phyloP scores from a whole-genome alignment of 2,113 vertebrate species.

The Mormyrus lacerda region DNA sequence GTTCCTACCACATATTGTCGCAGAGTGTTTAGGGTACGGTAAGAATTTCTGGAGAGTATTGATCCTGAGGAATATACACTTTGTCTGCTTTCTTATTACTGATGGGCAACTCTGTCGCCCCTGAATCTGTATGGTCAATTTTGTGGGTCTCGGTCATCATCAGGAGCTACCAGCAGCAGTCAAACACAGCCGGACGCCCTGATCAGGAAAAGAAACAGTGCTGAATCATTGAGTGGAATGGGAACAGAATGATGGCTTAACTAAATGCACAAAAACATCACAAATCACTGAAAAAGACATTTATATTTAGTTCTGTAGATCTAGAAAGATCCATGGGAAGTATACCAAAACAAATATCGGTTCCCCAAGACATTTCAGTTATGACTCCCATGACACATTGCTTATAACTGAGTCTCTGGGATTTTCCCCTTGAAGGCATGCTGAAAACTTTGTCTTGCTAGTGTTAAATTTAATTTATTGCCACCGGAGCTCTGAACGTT shows the following conservation, averaged over 20 bases:
- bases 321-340: neutral
- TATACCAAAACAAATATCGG: neutral
- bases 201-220: neutral
- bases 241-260: neutral
- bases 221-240: neutral
- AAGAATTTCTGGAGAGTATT: neutral
- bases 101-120: neutral
- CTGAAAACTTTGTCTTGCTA: neutral
- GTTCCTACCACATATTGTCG: neutral
- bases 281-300: neutral
- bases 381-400: neutral
- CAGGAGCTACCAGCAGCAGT: neutral
- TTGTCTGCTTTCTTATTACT: neutral
- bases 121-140: neutral
- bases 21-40: neutral
- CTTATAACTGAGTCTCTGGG: neutral
- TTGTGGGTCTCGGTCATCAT: neutral
- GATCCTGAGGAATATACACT: neutral
- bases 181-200: neutral
- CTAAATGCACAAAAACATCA: neutral
- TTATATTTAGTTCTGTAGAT: neutral
- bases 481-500: neutral
- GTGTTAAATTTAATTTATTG: neutral
- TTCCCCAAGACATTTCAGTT: neutral
- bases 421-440: neutral